These are phyloP conservation scores for Pollenia griseotomentosa DNA, from an alignment of 2,888 invertebrate genomes.

Conservation along the genomic window DNA sequence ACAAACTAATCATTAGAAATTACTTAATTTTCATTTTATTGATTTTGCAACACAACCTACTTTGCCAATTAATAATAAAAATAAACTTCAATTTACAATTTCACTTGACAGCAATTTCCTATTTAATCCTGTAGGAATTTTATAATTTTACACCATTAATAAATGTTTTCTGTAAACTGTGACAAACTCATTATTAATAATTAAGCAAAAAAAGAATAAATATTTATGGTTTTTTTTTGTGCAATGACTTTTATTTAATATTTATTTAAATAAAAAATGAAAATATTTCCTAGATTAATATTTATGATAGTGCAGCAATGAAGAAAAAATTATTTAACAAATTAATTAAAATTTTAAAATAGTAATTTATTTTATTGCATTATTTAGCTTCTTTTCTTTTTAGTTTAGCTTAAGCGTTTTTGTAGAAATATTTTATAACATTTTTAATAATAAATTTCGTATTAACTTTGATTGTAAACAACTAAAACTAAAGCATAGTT, in stretches of 20 bases:
- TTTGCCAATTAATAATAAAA: neutral
- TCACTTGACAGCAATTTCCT: neutral
- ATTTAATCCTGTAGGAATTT: slow-evolving; percentile 31
- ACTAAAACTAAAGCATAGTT: no score
- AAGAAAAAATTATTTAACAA: neutral
- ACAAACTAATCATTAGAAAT: neutral
- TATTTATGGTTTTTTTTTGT: neutral
- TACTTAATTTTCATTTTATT: neutral
- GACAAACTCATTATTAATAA: slow-evolving; percentile 1
- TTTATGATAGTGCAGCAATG: slow-evolving; percentile 4
- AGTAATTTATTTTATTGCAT: no score
- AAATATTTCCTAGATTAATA: neutral
- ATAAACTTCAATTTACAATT: neutral
- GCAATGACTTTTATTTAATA: slow-evolving; percentile 10
- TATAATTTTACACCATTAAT: neutral
- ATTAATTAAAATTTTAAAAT: neutral
- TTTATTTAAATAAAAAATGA: neutral
- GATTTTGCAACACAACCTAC: neutral
- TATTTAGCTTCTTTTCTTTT: no score
- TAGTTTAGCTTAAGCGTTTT: no score
- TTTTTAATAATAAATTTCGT: no score
- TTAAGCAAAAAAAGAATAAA: neutral
- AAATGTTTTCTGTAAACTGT: neutral
- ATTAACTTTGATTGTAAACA: no score
- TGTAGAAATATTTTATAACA: no score